Evolutionary conservation across 2,888 invertebrate species (phyloP), one percentile per base, ranked within the genome.

Genomic region (Vannuccia rotundouncinata): DNA sequence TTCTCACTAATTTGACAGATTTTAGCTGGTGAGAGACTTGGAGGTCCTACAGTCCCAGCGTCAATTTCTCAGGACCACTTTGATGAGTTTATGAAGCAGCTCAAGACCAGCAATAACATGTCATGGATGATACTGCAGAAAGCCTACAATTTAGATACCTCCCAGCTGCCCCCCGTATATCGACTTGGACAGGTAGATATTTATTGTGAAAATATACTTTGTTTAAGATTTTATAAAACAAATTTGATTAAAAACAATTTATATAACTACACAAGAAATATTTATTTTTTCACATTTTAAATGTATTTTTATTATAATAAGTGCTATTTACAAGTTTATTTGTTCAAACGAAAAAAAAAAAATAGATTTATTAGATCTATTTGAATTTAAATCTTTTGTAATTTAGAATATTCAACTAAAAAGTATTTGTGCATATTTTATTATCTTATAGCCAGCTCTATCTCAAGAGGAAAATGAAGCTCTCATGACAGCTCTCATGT

Each of bases 41-140:
- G 66, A 2, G 66, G 66, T 66, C 66, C 66, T 13, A 66, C 5
- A 22, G 5, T 27, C 5, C 66, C 66, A 2, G 5, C 25, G 2
- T 13, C 25, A 22, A 66, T 66, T 22, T 22, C 66, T 5, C 10
- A 66, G 22, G 66, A 5, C 17, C 66, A 66, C 25, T 66, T 66
- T 22, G 22, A 5, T 22, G 66, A 66, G 22, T 22, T 66, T 5
- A 5, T 66, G 66, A 66, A 66, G 10, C 66, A 66, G 25, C 66
- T 66, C 66, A 66, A 66, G 25, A 22, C 13, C 2, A 66, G 66
- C 66, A 66, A 22, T 27, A 66, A 66, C 22, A 22, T 27, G 13
- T 5, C 66, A 5, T 66, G 66, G 66, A 66, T 66, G 66, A 66
- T 66, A 17, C 22, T 66, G 22, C 66, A 66, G 66, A 66, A 66